Percentiles rank a stretch among this genome's conserved stretches.
Evolutionary conservation across 1,140 invertebrate species (phyloP).

Genomic region (Rhopalosiphum padi): DNA sequence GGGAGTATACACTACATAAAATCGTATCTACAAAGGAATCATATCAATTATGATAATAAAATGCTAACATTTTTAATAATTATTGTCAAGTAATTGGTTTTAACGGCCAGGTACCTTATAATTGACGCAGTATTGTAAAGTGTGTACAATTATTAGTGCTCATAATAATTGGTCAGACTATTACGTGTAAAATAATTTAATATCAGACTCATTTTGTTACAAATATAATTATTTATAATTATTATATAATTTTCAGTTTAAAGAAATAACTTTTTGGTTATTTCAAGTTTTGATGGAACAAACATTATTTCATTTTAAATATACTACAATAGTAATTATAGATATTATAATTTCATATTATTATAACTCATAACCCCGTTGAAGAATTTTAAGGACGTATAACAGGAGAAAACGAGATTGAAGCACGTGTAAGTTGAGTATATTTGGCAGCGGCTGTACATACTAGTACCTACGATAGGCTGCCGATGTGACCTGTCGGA

Average conservation of each 20-base stretch:
- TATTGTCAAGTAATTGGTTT: background rate
- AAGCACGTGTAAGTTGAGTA: constrained; percentile 3
- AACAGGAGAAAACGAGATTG: background rate
- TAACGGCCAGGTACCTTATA: background rate
- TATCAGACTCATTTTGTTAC: background rate
- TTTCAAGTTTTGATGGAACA: background rate
- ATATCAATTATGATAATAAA: background rate
- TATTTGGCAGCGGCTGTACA: constrained; percentile 13
- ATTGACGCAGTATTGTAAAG: background rate
- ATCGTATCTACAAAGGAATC: background rate
- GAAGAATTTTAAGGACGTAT: background rate
- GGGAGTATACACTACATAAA: background rate
- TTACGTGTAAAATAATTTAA: background rate
- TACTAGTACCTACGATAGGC: background rate
- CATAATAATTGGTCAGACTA: background rate
- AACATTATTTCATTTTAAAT: background rate
- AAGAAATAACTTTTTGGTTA: background rate
- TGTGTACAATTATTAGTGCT: background rate
- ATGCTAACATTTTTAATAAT: background rate
- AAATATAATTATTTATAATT: background rate
- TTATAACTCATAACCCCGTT: background rate
- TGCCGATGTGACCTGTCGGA: background rate
- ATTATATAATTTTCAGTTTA: background rate
- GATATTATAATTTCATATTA: background rate
- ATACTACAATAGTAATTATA: background rate